Percentiles rank a stretch among this genome's conserved stretches.
Conservation (phyloP, 2,113 vertebrate genomes). For the Ivindomyrus marchei region DNA sequence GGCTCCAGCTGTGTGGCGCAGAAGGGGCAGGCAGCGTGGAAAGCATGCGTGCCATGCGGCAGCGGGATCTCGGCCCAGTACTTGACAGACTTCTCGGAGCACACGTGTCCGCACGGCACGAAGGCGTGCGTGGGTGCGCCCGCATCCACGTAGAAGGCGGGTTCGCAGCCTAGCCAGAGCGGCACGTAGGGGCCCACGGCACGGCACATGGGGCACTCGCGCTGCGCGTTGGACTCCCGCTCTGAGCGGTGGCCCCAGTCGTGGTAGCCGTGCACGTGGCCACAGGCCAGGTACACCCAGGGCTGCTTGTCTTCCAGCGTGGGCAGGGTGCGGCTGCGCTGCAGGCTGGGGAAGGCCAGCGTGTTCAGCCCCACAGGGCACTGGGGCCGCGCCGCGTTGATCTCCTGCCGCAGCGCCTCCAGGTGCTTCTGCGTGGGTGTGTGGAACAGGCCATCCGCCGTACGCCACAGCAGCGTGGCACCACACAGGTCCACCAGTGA, state of each 20-base stretch:
- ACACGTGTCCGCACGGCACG: slow-evolving; percentile 91
- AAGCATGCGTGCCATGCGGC: slow-evolving; percentile 94
- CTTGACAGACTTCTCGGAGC: slow-evolving; percentile 90
- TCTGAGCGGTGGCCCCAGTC: slow-evolving; percentile 96
- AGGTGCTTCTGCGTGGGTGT: slow-evolving; percentile 94
- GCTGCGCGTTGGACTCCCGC: slow-evolving; percentile 71
- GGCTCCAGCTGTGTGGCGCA: slow-evolving; percentile 83
- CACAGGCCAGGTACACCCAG: slow-evolving; percentile 91
- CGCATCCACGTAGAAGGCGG: slow-evolving; percentile 91
- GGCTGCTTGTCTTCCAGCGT: slow-evolving; percentile 94
- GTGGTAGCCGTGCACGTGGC: slow-evolving; percentile 94
- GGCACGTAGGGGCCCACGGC: slow-evolving; percentile 90
- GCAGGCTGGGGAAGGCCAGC: slow-evolving; percentile 93
- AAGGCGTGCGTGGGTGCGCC: slow-evolving; percentile 90
- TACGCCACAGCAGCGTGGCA: slow-evolving; percentile 90
- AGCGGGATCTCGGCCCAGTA: slow-evolving; percentile 95
- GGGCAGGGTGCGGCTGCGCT: slow-evolving; percentile 84
- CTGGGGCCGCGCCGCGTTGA: slow-evolving; percentile 87
- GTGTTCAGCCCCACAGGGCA: slow-evolving; percentile 95
- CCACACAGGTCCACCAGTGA: slow-evolving; percentile 94
- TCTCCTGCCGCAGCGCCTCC: slow-evolving; percentile 92
- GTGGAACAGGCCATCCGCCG: slow-evolving; percentile 87
- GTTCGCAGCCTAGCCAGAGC: slow-evolving; percentile 92
- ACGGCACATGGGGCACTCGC: slow-evolving; percentile 96
- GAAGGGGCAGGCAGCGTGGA: slow-evolving; percentile 94